These are phyloP conservation scores for Falco rusticolus DNA, from an alignment of 2,797 vertebrate species.

Conservation along the genomic window DNA sequence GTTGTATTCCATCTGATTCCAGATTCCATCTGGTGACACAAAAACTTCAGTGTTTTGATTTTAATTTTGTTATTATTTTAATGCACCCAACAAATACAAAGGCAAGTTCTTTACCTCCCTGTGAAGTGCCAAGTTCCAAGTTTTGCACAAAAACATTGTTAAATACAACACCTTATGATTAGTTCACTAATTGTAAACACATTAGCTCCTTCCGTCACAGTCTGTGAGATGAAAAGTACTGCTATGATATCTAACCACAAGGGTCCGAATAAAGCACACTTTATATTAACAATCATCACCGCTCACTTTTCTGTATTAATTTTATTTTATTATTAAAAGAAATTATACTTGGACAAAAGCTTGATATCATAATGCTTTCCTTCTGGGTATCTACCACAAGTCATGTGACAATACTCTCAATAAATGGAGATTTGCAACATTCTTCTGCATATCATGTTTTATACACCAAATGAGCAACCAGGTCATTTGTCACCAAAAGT, in stretches of 20 bases:
- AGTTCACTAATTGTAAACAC: background rate
- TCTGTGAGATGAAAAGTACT: background rate
- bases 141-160: background rate
- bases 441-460: background rate
- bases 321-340: conserved; percentile 5
- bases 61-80: background rate
- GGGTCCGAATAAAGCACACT: background rate
- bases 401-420: background rate
- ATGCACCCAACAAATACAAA: background rate
- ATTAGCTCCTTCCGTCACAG: background rate
- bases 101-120: background rate
- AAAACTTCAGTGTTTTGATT: background rate
- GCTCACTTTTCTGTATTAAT: background rate
- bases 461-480: background rate
- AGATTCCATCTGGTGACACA: background rate
- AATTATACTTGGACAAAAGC: background rate
- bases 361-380: background rate
- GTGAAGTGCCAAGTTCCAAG: background rate
- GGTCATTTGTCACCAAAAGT: background rate
- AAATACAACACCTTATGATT: background rate
- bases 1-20: background rate
- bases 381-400: background rate
- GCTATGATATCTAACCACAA: background rate
- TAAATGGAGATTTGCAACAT: background rate
- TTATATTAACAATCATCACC: background rate